Percentiles rank a stretch among this genome's conserved stretches.
Evolutionary conservation across 2,113 vertebrate species (phyloP).

Genomic region (Ceuthmochares aereus): DNA sequence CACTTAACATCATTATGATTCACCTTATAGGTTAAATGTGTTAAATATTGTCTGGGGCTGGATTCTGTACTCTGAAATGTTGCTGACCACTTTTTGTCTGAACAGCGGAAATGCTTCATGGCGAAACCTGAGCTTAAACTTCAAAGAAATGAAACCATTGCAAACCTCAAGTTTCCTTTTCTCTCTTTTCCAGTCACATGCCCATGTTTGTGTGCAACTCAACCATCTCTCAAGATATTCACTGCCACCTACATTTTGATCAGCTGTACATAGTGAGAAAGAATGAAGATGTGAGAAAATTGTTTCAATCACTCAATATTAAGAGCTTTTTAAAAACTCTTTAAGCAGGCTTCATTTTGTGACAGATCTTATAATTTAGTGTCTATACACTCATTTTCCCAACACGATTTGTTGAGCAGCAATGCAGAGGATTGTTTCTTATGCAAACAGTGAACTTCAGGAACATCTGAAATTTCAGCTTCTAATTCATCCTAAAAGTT

Average conservation of each 20-base stretch:
- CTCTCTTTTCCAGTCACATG: not conserved
- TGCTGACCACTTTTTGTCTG: not conserved
- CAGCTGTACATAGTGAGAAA: not conserved
- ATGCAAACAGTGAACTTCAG: not conserved
- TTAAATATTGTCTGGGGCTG: not conserved
- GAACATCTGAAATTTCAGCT: not conserved
- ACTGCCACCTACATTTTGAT: not conserved
- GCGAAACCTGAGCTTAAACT: not conserved
- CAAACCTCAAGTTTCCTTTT: not conserved
- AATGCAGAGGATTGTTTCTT: not conserved
- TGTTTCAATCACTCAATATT: not conserved
- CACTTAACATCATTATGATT: not conserved
- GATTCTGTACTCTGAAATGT: not conserved
- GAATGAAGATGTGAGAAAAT: not conserved
- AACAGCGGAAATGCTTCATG: not conserved
- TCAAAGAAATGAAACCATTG: constrained; percentile 20
- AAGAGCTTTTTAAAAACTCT: not conserved
- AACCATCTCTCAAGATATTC: not conserved
- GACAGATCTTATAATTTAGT: not conserved
- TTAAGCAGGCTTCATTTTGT: constrained; percentile 4
- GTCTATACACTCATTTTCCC: not conserved
- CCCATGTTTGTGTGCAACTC: not conserved
- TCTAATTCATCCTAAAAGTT: not conserved
- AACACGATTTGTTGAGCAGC: not conserved
- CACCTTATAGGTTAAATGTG: not conserved